Evolutionary conservation across 2,797 vertebrate genomes (phyloP).

Genomic region (Brachyalestes nurse): DNA sequence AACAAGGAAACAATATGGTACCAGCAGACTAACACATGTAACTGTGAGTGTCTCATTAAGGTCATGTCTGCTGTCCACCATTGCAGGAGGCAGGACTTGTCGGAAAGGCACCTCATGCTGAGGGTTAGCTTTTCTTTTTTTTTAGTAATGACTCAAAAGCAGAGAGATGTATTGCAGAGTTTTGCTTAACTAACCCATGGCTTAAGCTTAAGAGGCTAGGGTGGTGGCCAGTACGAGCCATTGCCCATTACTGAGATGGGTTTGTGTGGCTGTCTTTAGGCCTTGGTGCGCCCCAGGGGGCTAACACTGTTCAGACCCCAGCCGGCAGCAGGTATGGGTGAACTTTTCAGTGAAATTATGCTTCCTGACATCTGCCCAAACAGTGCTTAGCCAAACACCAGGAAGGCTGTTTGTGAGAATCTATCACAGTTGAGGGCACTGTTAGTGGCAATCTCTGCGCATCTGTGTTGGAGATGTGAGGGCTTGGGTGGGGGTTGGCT

Average conservation of each 20-base stretch:
- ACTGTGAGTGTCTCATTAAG: constrained; percentile 29
- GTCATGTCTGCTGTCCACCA: constrained; percentile 24
- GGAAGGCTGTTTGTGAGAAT: constrained; percentile 61
- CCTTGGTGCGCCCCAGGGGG: constrained; percentile 37
- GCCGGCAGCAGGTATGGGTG: constrained; percentile 48
- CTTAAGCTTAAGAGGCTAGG: constrained; percentile 37
- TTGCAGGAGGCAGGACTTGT: constrained; percentile 30
- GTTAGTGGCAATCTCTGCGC: constrained; percentile 52
- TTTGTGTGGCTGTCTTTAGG: constrained; percentile 25
- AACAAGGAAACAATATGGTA: constrained; percentile 23
- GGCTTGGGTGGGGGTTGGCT: constrained; percentile 25
- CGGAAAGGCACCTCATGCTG: constrained; percentile 26
- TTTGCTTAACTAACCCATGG: constrained; percentile 36
- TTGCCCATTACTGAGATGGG: constrained; percentile 45
- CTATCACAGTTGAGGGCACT: constrained; percentile 53
- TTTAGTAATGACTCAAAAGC: constrained; percentile 29
- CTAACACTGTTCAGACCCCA: constrained; percentile 45
- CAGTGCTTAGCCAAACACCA: constrained; percentile 64
- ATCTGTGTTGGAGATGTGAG: constrained; percentile 52
- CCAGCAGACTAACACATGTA: constrained; percentile 32
- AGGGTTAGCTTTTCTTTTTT: constrained; percentile 41
- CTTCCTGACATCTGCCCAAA: constrained; percentile 64
- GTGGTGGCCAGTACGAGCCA: constrained; percentile 41
- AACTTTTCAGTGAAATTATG: constrained; percentile 61
- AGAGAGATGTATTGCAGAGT: constrained; percentile 5